phyloP scores from a whole-genome alignment of 2,113 vertebrate species.

The Lycocorax pyrrhopterus region DNA sequence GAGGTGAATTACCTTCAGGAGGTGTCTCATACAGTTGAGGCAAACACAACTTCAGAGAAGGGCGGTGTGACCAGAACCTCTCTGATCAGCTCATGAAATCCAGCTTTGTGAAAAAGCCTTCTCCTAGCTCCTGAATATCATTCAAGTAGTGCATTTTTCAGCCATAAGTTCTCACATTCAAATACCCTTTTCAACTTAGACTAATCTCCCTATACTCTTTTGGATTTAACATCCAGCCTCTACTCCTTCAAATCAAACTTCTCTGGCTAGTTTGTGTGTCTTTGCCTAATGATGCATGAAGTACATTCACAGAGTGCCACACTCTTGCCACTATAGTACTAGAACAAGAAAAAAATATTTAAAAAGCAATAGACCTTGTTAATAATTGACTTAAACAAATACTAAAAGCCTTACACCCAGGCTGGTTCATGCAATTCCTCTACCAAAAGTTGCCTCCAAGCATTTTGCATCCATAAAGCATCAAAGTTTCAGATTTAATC shows the following conservation, averaged over 20 bases:
- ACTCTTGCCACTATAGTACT: slow-evolving; percentile 38
- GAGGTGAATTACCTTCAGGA: not conserved
- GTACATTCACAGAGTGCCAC: slow-evolving; percentile 59
- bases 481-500: slow-evolving; percentile 69
- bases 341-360: slow-evolving; percentile 34
- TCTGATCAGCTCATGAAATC: not conserved
- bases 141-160: not conserved
- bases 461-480: slow-evolving; percentile 61
- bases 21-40: not conserved
- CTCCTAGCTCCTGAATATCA: not conserved
- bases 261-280: not conserved
- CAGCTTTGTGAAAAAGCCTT: not conserved
- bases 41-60: not conserved
- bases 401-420: slow-evolving; percentile 58
- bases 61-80: not conserved
- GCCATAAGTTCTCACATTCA: not conserved
- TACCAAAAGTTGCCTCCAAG: slow-evolving; percentile 58
- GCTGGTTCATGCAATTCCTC: slow-evolving; percentile 15
- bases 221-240: not conserved
- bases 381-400: slow-evolving; percentile 75
- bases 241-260: not conserved
- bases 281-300: slow-evolving; percentile 66
- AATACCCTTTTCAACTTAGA: not conserved
- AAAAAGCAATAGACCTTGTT: slow-evolving; percentile 55
- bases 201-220: not conserved